Evolutionary conservation across 92 coral and sea anemone genomes (phyloP), one percentile per base, ranked within the genome.

Genomic region (Pocillopora meandrina): DNA sequence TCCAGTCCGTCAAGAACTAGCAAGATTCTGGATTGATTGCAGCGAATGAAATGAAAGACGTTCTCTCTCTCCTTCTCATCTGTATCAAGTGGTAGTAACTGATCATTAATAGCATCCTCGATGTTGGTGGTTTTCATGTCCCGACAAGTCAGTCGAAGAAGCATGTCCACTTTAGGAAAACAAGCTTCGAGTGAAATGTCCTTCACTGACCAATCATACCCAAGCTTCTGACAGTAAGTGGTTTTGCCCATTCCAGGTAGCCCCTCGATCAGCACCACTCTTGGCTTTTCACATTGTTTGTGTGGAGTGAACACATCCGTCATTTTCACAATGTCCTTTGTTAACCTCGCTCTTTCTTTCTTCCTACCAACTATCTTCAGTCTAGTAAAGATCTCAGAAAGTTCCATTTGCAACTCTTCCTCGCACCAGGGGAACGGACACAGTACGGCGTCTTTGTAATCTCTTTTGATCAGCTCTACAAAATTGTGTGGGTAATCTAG

Each of bases 251-350:
- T 42, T 42, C 52, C 52, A 42, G 52, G 52, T 2, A 7, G 52
- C 52, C 58, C 57, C 21, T 71, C 76, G 52, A 71, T 36, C 76
- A 71, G 20, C 20, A 71, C 57, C 76, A 36, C 58, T 35, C 76
- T 35, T 36, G 76, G 76, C 9, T 42, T 71, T 6, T 42, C 61
- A 42, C 76, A 71, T 11, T 2, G 57, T 42, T 1, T 0, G 34
- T 71, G 76, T 13, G 21, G 57, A 14, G 0, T 17, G 58, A 71
- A 71, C n/a, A 71, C 58, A 0, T 35, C 76, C n/a, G 23, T 71
- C 59, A 71, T 71, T 14, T 71, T 14, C 4, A 42, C 52, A 2
- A 2, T 2, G 8, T 0, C 52, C 52, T 42, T 42, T 42, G 52
- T 42, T 42, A 42, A 2, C 52, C 52, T 42, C 52, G 52, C 52